Evolutionary conservation across 2,113 vertebrate genomes (phyloP).

Genomic region (Blennius ocellaris): DNA sequence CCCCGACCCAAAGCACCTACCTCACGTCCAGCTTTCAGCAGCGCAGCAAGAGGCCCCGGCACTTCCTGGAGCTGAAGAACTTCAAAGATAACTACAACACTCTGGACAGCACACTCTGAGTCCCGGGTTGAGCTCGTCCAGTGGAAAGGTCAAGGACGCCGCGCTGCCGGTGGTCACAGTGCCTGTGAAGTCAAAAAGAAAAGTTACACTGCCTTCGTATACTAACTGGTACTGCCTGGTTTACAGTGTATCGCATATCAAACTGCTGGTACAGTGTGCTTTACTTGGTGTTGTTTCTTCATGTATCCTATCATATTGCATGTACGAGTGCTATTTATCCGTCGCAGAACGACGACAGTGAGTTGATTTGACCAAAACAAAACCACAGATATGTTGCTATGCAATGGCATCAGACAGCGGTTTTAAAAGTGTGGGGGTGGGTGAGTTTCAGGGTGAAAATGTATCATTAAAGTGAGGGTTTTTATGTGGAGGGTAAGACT

Average conservation of each 20-base stretch:
- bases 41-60: conserved; percentile 94
- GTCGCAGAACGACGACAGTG: not conserved
- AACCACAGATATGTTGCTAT: conserved; percentile 43
- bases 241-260: conserved; percentile 30
- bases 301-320: conserved; percentile 43
- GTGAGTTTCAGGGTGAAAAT: too few species aligned
- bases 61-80: conserved; percentile 97
- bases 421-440: too few species aligned
- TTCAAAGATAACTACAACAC: conserved; percentile 99
- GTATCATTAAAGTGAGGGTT: too few species aligned
- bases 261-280: conserved; percentile 30
- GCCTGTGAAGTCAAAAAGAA: conserved; percentile 42
- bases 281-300: conserved; percentile 33
- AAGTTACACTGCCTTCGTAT: conserved; percentile 50
- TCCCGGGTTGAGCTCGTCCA: not conserved
- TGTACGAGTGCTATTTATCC: conserved; percentile 8
- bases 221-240: conserved; percentile 37
- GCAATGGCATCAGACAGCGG: conserved; percentile 26
- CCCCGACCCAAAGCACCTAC: conserved; percentile 93
- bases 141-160: not conserved
- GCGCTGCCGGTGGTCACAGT: conserved; percentile 33
- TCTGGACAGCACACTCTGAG: conserved; percentile 92
- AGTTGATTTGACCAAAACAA: conserved; percentile 70
- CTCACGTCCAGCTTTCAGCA: conserved; percentile 88
- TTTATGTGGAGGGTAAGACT: too few species aligned